Evolutionary conservation across 2,113 vertebrate genomes (phyloP), one percentile per base, ranked within the genome.

Genomic region (Cryptomyrus ogoouensis): DNA sequence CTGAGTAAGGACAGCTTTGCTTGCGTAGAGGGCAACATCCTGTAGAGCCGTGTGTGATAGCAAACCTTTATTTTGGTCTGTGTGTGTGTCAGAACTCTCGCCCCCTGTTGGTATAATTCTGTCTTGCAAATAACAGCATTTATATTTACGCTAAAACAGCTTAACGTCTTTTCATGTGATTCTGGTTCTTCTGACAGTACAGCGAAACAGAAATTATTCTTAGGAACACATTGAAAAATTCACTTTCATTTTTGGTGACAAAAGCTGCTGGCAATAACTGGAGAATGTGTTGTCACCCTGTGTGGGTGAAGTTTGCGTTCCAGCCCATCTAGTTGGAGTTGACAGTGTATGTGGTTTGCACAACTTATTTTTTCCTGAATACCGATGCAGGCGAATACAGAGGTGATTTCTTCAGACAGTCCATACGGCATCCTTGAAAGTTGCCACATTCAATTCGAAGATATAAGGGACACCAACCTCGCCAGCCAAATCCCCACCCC

Each of bases 111-210:
- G n/a, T 31, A 70, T 31, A 70, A 70, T 70, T 70, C 27, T 31
- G 27, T 70, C n/a, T 88, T 62, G 3, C 21, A 58, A 39, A 88
- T 31, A 17, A 35, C 8, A 0, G 86, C n/a, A 58, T 88, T 21
- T 88, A 88, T 42, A 58, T 42, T 56, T 42, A 58, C 17, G 1
- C 83, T 50, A 27, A 85, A 85, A 50, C 24, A 85, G 24, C 19
- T 85, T 85, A 85, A 47, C 83, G 3, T 85, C 83, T 47, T 21
- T 85, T 85, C 46, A n/a, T 85, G 83, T 56, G n/a, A 56, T 88
- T 88, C n/a, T 50, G 5, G 44, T 50, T 31, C 2, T 50, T 27
- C 10, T 13, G n/a, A 86, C 13, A 31, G 46, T 52, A 52, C n/a
- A 49, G 39, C 1, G 3, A n/a, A 35, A 47, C 5, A 46, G 80